Evolutionary conservation across 1,140 invertebrate genomes (phyloP).

Genomic region (Drosophila albomicans): DNA sequence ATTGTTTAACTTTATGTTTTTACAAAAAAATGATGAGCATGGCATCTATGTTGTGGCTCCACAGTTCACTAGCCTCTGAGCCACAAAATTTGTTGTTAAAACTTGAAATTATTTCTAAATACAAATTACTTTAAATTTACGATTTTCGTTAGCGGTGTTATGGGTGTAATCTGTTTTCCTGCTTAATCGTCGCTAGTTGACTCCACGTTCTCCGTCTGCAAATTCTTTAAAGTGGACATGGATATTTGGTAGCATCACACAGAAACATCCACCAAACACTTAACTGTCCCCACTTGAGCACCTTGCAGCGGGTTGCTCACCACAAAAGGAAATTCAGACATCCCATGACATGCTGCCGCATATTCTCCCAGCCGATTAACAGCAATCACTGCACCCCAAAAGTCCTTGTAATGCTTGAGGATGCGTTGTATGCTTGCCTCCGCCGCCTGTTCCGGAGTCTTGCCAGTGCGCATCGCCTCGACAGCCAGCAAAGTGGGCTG

Average conservation of each 20-base stretch:
- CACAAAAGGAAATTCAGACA: constrained; percentile 90
- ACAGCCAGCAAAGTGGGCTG: constrained; percentile 90
- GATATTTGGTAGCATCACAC: constrained; percentile 70
- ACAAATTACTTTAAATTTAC: constrained; percentile 83
- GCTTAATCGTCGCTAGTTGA: constrained; percentile 92
- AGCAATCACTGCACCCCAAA: constrained; percentile 93
- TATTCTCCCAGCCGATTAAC: constrained; percentile 90
- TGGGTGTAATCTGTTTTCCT: constrained; percentile 32
- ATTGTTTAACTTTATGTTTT: too few species aligned
- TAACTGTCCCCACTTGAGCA: constrained; percentile 50
- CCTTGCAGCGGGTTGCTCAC: too few species aligned
- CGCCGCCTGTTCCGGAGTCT: constrained; percentile 89
- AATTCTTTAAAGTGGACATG: constrained; percentile 96
- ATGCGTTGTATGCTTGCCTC: constrained; percentile 89
- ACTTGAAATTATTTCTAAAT: constrained; percentile 68
- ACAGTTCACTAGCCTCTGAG: constrained; percentile 52
- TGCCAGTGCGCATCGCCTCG: constrained; percentile 93
- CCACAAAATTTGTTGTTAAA: constrained; percentile 22
- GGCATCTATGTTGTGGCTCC: constrained; percentile 61
- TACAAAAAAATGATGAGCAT: neutral
- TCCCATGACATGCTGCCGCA: constrained; percentile 94
- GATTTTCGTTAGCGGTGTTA: constrained; percentile 56
- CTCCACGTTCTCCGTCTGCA: constrained; percentile 98
- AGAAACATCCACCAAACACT: constrained; percentile 35
- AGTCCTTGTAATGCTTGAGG: constrained; percentile 90